Conservation (phyloP, 2,888 invertebrate species). For the Lasioglossum figueresi region DNA sequence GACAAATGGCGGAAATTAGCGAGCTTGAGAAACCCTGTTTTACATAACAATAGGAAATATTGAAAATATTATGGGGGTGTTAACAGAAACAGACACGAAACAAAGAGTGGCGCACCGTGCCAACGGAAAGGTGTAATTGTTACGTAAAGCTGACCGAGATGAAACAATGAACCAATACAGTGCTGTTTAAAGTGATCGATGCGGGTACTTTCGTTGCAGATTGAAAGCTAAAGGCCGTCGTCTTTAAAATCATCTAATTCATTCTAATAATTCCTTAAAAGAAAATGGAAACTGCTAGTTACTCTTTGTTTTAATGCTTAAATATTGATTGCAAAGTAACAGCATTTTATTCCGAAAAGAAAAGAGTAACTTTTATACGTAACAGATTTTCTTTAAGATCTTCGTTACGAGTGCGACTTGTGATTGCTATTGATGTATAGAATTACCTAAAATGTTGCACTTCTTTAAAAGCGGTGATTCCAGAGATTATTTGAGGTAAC, state of each 20-base stretch:
- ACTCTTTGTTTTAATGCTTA: background rate
- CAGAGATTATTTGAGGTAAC: too few relatives aligned
- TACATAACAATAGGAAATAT: background rate
- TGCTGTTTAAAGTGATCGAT: background rate
- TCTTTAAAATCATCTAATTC: too few relatives aligned
- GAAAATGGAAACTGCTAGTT: background rate
- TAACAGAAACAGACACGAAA: background rate
- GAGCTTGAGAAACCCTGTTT: background rate
- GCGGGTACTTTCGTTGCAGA: background rate
- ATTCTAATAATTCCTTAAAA: too few relatives aligned
- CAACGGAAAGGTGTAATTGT: background rate
- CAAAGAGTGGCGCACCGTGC: background rate
- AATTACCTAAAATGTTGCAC: too few relatives aligned
- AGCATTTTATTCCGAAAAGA: background rate
- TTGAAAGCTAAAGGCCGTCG: background rate
- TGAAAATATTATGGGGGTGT: background rate
- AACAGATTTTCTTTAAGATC: background rate
- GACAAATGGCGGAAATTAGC: conserved; percentile 2
- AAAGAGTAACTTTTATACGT: background rate
- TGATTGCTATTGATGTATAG: too few relatives aligned
- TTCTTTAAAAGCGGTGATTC: too few relatives aligned
- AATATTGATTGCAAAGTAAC: background rate
- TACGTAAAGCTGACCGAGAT: background rate
- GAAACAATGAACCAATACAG: background rate
- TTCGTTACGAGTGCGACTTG: too few relatives aligned